A percentile compares a stretch with the other conserved stretches of the same genome.
Conservation (phyloP, 2,113 vertebrate genomes). For the Crotalus helleri region DNA sequence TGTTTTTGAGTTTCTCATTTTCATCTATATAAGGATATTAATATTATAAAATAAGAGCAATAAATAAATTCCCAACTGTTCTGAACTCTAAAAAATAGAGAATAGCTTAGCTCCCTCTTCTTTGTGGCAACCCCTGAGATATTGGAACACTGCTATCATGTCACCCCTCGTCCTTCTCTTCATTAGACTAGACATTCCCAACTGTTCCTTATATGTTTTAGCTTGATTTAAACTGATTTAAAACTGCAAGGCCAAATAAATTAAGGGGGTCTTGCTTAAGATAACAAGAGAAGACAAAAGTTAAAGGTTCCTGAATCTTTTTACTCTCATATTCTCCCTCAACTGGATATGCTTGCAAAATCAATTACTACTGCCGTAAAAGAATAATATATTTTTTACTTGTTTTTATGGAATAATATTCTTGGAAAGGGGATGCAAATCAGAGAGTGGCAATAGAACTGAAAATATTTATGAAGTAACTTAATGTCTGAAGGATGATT, state of each 20-base stretch:
- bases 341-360: background rate
- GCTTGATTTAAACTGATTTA: too few relatives aligned
- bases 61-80: background rate
- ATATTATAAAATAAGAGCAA: background rate
- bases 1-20: slow-evolving; percentile 70
- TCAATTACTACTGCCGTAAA: background rate
- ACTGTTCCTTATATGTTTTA: too few relatives aligned
- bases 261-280: background rate
- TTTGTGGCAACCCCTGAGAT: too few relatives aligned
- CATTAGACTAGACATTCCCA: too few relatives aligned
- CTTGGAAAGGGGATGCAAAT: background rate
- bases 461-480: background rate
- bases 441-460: background rate
- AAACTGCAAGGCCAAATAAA: background rate
- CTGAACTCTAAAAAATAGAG: background rate
- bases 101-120: too few relatives aligned
- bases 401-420: background rate
- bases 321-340: background rate
- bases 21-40: slow-evolving; percentile 64
- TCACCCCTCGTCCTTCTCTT: too few relatives aligned
- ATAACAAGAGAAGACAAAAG: background rate
- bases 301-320: background rate
- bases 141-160: too few relatives aligned
- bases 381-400: background rate
- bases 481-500: background rate